Conservation (phyloP, 2,797 vertebrate genomes). For the Macropus fuliginosus region DNA sequence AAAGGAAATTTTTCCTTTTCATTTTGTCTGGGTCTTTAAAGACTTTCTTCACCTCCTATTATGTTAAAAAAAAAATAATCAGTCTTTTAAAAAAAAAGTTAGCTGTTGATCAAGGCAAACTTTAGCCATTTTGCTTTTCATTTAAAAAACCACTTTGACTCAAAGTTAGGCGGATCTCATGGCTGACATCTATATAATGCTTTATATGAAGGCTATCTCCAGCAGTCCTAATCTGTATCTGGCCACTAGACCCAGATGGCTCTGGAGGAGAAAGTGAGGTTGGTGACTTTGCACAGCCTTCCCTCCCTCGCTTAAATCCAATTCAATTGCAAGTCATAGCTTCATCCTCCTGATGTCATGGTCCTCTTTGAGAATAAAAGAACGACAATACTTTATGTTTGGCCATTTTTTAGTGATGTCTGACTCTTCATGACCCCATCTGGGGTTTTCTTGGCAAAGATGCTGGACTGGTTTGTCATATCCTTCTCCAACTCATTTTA, state of each 20-base stretch:
- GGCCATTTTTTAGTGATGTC: not conserved
- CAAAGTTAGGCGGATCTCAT: conserved; percentile 6
- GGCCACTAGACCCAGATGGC: too few species aligned
- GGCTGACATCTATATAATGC: not conserved
- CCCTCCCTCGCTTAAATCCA: too few species aligned
- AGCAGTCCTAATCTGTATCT: too few species aligned
- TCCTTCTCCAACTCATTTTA: not conserved
- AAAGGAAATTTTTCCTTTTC: conserved; percentile 32
- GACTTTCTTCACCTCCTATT: conserved; percentile 56
- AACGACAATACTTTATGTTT: not conserved
- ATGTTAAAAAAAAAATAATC: conserved; percentile 7
- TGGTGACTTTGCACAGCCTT: too few species aligned
- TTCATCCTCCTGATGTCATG: too few species aligned
- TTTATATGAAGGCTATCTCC: not conserved
- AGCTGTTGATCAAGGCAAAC: conserved; percentile 28
- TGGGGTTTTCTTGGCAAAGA: not conserved
- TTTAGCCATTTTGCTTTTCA: conserved; percentile 49
- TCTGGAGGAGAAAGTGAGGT: too few species aligned
- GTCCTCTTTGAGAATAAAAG: too few species aligned
- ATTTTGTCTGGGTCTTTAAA: conserved; percentile 56
- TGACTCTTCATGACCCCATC: not conserved
- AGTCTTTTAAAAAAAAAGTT: conserved; percentile 13
- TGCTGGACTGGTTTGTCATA: not conserved
- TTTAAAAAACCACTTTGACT: conserved; percentile 25
- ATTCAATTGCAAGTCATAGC: too few species aligned